phyloP scores from a whole-genome alignment of 2,113 vertebrate species.

The Halcyon malimbica region DNA sequence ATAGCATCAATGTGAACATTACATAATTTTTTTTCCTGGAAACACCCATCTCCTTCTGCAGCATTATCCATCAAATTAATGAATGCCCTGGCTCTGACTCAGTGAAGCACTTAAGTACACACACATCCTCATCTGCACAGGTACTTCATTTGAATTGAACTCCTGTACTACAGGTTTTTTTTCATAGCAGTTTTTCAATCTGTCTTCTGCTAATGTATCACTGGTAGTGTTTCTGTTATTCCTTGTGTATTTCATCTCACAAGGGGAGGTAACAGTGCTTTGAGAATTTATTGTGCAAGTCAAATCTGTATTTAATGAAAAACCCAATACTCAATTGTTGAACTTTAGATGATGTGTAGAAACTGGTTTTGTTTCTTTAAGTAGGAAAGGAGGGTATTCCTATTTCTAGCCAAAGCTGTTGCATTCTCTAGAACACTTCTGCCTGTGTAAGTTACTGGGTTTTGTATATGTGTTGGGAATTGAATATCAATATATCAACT shows the following conservation, averaged over 20 bases:
- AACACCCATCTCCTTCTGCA: background rate
- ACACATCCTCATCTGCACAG: background rate
- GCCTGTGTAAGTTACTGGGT: background rate
- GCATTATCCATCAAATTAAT: background rate
- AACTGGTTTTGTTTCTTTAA: background rate
- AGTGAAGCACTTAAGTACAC: constrained; percentile 5
- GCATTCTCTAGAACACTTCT: background rate
- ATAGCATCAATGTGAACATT: background rate
- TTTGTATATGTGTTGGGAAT: background rate
- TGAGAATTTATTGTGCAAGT: background rate
- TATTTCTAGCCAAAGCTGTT: background rate
- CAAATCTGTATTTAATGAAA: background rate
- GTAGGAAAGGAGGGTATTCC: background rate
- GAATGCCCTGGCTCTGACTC: background rate
- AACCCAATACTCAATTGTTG: background rate
- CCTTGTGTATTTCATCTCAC: background rate
- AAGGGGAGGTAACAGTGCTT: background rate
- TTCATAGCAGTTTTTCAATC: background rate
- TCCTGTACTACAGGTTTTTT: background rate
- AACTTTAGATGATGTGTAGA: background rate
- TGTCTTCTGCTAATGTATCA: background rate
- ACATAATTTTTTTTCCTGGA: background rate
- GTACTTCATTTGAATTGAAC: background rate
- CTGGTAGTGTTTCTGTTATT: background rate
- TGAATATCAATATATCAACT: background rate